Base-by-base conservation (phyloP, 2,113 vertebrate species). In the Periophthalmodon schlosseri region DNA sequence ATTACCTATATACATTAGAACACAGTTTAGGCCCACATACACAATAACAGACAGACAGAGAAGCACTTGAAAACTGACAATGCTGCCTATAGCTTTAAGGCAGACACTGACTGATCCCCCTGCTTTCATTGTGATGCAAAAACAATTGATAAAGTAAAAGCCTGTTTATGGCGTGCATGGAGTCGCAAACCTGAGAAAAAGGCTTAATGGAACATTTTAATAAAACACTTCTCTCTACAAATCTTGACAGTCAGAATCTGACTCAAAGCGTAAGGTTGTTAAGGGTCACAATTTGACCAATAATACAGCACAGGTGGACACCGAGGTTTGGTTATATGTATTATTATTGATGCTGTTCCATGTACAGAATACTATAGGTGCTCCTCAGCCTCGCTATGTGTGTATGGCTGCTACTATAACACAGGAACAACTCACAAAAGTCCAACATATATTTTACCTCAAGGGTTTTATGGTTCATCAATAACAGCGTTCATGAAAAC, bases 21-120 rank as follows among this genome's bases (percentile, higher is more conserved):
- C 83, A 91, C 84, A 88, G 85, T 91, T 91, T 88, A 92, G 88
- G 90, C 87, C 81, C 91, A 94, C 86, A 80, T 85, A 90, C 90
- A 94, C 91, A 77, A 89, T 85, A 92, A 91, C 91, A 90, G 88
- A 91, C 72, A 74, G 89, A 89, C 90, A 91, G 88, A 91, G 90
- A 90, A 89, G 89, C 92, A 93, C 90, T 91, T 90, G 76, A 89
- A 91, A 80, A 84, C 13, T 84, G 82, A 89, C 83, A 57, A 91
- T 75, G 87, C 76, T 84, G 79, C 87, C 89, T 88, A 69, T 83
- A 89, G 84, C 80, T 88, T 82, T 58, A 74, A 84, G 68, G 72
- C 88, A 87, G 74, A 81, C 36, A 80, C 87, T 88, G 87, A 84
- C 85, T 72, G 76, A 63, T 74, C 21, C 63, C 24, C 61, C 49